Conservation (phyloP, 2,888 invertebrate genomes). For the Epinotia brunnichana region DNA sequence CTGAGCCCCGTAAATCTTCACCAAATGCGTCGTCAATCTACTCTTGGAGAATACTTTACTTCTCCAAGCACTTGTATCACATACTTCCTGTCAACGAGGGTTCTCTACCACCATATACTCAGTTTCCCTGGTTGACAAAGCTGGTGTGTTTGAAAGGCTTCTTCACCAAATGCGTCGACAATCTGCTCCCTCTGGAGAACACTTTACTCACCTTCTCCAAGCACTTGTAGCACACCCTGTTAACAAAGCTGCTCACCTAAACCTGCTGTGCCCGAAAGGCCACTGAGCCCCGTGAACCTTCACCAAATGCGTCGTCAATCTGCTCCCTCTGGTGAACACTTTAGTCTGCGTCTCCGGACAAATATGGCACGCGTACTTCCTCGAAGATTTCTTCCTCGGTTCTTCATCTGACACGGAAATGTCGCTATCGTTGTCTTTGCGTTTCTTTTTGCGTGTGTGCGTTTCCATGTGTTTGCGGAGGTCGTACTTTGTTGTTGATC, state of each 20-base stretch:
- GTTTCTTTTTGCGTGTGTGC: constrained; percentile 64
- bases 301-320: constrained; percentile 88
- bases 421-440: constrained; percentile 46
- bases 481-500: constrained; percentile 85
- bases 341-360: constrained; percentile 84
- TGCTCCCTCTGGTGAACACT: constrained; percentile 86
- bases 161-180: constrained; percentile 89
- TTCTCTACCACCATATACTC: background rate
- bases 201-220: constrained; percentile 78
- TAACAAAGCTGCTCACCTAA: constrained; percentile 81
- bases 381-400: constrained; percentile 52
- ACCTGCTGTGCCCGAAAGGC: constrained; percentile 90
- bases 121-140: constrained; percentile 68
- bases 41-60: constrained; percentile 85
- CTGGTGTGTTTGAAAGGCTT: constrained; percentile 90
- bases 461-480: constrained; percentile 83
- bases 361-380: constrained; percentile 87
- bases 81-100: too few relatives aligned
- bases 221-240: constrained; percentile 91
- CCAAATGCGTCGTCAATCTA: constrained; percentile 88
- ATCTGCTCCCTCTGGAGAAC: constrained; percentile 85
- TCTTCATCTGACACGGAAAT: constrained; percentile 59
- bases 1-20: constrained; percentile 87
- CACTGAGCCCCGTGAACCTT: constrained; percentile 88
- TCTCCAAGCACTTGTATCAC: too few relatives aligned